Percentiles rank a stretch among this genome's conserved stretches.
These are phyloP conservation scores for Anoplius nigerrimus DNA, from an alignment of 2,888 invertebrate genomes.

Conservation along the genomic window DNA sequence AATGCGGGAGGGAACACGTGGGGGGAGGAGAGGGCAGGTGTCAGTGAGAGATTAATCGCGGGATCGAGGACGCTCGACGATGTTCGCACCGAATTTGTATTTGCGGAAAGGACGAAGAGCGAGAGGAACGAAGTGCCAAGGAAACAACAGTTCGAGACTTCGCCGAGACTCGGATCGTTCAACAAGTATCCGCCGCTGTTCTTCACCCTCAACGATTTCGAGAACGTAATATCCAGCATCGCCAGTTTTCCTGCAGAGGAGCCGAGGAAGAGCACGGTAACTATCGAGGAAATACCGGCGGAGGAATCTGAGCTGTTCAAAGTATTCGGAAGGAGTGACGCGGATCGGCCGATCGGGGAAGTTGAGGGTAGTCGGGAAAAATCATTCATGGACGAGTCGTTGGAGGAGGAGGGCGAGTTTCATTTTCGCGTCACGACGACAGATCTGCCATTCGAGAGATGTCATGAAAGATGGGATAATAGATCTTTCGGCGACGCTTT, in stretches of 20 bases:
- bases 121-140: too few relatives aligned
- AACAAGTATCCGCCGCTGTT: slow-evolving; percentile 61
- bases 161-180: slow-evolving; percentile 14
- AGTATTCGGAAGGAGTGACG: not conserved
- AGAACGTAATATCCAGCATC: slow-evolving; percentile 59
- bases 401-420: slow-evolving; percentile 43
- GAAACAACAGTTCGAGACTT: not conserved
- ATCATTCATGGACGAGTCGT: slow-evolving; percentile 33
- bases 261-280: slow-evolving; percentile 3
- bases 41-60: too few relatives aligned
- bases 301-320: not conserved
- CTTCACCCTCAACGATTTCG: slow-evolving; percentile 68
- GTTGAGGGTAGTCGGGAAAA: not conserved
- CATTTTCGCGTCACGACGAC: slow-evolving; percentile 70
- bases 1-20: too few relatives aligned
- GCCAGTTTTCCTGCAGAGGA: slow-evolving; percentile 13
- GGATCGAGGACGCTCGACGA: too few relatives aligned
- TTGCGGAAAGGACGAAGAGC: too few relatives aligned
- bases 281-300: not conserved
- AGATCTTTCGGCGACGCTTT: slow-evolving; percentile 38
- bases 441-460: slow-evolving; percentile 67
- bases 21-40: too few relatives aligned
- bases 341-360: too few relatives aligned
- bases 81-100: too few relatives aligned
- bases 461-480: slow-evolving; percentile 52